These are phyloP conservation scores for Caenorhabditis panamensis DNA, from an alignment of 2,888 invertebrate species.

Conservation along the genomic window DNA sequence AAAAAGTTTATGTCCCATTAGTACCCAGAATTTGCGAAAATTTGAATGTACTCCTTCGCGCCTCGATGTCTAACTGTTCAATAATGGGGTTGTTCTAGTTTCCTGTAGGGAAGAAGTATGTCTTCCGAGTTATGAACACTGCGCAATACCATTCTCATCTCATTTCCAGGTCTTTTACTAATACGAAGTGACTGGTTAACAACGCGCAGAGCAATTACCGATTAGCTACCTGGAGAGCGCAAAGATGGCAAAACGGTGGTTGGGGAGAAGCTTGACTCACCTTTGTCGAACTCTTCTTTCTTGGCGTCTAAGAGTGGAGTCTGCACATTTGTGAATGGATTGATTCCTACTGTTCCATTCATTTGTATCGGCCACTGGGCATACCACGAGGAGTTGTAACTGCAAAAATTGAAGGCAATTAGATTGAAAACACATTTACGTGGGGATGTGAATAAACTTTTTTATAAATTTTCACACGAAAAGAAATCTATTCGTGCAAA, in stretches of 20 bases:
- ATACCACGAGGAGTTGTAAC: slow-evolving; percentile 71
- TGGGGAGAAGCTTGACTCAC: neutral
- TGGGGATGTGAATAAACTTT: too few species aligned
- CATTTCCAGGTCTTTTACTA: neutral
- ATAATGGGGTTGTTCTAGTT: slow-evolving; percentile 3
- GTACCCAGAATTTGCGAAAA: slow-evolving; percentile 20
- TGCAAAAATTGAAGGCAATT: slow-evolving; percentile 30
- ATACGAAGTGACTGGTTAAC: slow-evolving; percentile 30
- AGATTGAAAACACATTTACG: neutral
- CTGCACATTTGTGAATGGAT: slow-evolving; percentile 62
- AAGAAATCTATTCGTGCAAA: too few species aligned
- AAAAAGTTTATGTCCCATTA: slow-evolving; percentile 59
- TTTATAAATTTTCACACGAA: too few species aligned
- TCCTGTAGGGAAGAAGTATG: neutral
- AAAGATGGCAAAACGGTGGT: neutral
- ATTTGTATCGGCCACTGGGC: slow-evolving; percentile 73
- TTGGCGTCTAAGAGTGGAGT: slow-evolving; percentile 31
- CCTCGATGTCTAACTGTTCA: neutral
- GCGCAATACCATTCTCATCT: neutral
- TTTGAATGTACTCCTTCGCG: slow-evolving; percentile 23
- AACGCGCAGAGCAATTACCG: slow-evolving; percentile 49
- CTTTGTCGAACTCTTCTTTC: slow-evolving; percentile 46
- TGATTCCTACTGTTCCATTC: slow-evolving; percentile 67
- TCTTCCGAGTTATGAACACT: too few species aligned
- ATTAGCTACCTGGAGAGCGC: slow-evolving; percentile 16